Conservation (phyloP, 1,140 invertebrate species). For the Archivesica marissinica region DNA sequence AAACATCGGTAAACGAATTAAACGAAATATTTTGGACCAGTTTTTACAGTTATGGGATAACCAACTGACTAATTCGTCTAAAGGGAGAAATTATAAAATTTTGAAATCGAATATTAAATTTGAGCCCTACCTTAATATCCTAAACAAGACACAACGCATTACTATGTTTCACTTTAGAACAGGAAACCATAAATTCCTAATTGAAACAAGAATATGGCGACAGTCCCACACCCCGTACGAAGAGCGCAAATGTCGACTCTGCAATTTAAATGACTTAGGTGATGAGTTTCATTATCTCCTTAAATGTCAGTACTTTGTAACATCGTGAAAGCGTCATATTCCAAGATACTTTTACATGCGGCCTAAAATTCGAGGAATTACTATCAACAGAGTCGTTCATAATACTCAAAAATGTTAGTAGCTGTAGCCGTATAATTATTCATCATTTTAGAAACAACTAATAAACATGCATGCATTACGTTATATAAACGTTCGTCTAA, state of each 20-base stretch:
- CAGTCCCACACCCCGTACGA: neutral
- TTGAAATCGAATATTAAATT: neutral
- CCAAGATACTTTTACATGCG: neutral
- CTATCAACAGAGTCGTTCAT: neutral
- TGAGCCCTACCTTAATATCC: neutral
- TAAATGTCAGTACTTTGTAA: neutral
- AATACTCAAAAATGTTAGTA: neutral
- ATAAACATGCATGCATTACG: too few relatives aligned
- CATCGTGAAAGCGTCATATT: neutral
- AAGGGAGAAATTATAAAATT: neutral
- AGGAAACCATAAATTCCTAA: neutral
- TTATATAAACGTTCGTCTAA: too few relatives aligned
- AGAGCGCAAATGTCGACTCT: slow-evolving; percentile 10
- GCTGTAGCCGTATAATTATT: too few relatives aligned
- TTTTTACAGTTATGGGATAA: neutral
- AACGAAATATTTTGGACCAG: neutral
- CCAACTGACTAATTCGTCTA: neutral
- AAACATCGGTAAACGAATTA: neutral
- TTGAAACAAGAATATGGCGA: slow-evolving; percentile 11
- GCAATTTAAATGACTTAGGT: slow-evolving; percentile 8
- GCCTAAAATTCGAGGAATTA: neutral
- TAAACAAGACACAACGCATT: neutral
- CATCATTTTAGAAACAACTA: too few relatives aligned
- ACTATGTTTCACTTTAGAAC: slow-evolving; percentile 8
- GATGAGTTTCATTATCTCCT: slow-evolving; percentile 31